A percentile compares a stretch with the other conserved stretches of the same genome.
Evolutionary conservation across 2,113 vertebrate species (phyloP).

Genomic region (Typhlomys cinereus): DNA sequence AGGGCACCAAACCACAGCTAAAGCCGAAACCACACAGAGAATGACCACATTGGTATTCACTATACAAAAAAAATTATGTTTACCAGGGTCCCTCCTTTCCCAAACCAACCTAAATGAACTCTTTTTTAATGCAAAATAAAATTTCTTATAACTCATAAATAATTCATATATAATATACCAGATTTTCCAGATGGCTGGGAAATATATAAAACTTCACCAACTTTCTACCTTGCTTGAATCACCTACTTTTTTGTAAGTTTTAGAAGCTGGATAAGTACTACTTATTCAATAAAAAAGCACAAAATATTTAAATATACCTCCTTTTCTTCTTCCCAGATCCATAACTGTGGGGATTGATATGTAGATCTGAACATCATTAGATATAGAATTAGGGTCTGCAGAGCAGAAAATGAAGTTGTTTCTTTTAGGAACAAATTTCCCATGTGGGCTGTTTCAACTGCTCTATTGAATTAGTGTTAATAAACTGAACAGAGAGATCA

Average conservation of each 20-base stretch:
- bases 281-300: slow-evolving; percentile 4
- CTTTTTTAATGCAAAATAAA: slow-evolving; percentile 15
- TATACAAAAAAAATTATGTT: background rate
- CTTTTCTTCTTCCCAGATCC: background rate
- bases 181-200: background rate
- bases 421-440: background rate
- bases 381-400: background rate
- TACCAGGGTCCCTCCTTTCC: background rate
- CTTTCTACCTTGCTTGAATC: background rate
- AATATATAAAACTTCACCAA: background rate
- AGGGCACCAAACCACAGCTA: background rate
- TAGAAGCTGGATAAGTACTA: background rate
- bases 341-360: background rate
- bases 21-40: background rate
- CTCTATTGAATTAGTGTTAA: background rate
- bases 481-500: background rate
- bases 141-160: slow-evolving; percentile 20
- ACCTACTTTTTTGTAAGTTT: slow-evolving; percentile 14
- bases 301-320: background rate
- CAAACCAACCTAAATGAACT: background rate
- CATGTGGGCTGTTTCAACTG: slow-evolving; percentile 7
- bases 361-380: background rate
- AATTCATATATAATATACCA: background rate
- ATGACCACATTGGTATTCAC: background rate
- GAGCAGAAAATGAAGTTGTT: background rate